A percentile compares a stretch with the other conserved stretches of the same genome.
Conservation (phyloP, 2,113 vertebrate species). For the Albula glossodonta region DNA sequence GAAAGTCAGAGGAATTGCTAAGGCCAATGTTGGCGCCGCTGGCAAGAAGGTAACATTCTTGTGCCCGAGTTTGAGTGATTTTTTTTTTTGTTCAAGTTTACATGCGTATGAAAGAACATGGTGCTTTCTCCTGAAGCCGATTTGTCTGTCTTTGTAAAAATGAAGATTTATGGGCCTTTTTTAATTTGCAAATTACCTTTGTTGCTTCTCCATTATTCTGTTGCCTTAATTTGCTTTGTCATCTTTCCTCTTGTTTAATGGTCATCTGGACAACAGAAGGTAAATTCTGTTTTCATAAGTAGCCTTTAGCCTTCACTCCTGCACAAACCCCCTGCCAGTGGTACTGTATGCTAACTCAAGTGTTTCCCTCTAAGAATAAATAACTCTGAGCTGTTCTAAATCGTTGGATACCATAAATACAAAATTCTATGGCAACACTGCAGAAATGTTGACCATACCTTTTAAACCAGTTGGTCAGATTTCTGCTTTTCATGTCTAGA, state of each 20-base stretch:
- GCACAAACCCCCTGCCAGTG: neutral
- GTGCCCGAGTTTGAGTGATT: neutral
- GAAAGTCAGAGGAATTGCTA: constrained; percentile 94
- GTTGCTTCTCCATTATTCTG: neutral
- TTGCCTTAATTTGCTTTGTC: neutral
- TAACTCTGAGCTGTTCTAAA: too few species aligned
- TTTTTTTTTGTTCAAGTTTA: neutral
- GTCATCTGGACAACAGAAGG: constrained; percentile 6
- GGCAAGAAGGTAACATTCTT: constrained; percentile 63
- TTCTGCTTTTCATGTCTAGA: neutral
- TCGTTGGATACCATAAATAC: neutral
- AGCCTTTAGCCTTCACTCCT: neutral
- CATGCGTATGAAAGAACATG: neutral
- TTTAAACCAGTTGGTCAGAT: neutral
- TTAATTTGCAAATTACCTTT: neutral
- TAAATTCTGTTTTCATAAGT: constrained; percentile 3
- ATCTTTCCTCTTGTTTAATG: neutral
- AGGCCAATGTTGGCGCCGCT: constrained; percentile 88
- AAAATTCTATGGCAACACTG: neutral
- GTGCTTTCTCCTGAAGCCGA: neutral
- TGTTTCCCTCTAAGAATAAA: too few species aligned
- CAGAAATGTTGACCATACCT: neutral
- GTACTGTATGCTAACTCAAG: neutral
- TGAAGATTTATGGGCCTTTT: neutral
- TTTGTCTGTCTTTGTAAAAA: neutral